Evolutionary conservation across 2,113 vertebrate species (phyloP).

Genomic region (Vulpes vulpes): DNA sequence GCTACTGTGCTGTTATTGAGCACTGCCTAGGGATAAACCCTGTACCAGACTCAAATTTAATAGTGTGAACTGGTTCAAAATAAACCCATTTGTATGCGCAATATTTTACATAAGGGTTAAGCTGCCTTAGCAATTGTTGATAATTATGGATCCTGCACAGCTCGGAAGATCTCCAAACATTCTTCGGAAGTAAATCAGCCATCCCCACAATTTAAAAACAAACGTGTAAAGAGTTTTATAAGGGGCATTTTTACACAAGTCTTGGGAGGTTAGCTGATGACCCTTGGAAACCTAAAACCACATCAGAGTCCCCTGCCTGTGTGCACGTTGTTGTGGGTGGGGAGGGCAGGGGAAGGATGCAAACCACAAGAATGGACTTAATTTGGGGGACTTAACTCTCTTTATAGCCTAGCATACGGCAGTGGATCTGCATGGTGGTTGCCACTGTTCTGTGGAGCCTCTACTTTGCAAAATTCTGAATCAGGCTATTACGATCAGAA

Average conservation of each 20-base stretch:
- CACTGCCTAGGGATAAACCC: slow-evolving; percentile 67
- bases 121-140: slow-evolving; percentile 63
- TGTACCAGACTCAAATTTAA: slow-evolving; percentile 60
- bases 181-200: slow-evolving; percentile 63
- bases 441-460: neutral
- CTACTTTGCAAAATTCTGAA: neutral
- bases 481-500: neutral
- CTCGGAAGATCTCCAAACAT: slow-evolving; percentile 53
- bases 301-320: neutral
- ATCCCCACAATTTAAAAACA: slow-evolving; percentile 43
- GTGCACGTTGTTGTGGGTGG: neutral
- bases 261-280: slow-evolving; percentile 28
- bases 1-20: slow-evolving; percentile 32
- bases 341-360: neutral
- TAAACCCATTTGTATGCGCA: slow-evolving; percentile 76
- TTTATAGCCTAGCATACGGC: neutral
- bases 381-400: slow-evolving; percentile 9
- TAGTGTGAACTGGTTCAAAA: slow-evolving; percentile 72
- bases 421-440: accelerated
- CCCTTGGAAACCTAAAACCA: slow-evolving; percentile 13
- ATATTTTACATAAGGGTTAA: slow-evolving; percentile 65
- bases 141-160: slow-evolving; percentile 62
- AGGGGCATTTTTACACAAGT: slow-evolving; percentile 8
- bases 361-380: neutral
- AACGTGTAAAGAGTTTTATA: slow-evolving; percentile 44